These are phyloP conservation scores for Biston stratarius DNA, from an alignment of 2,888 invertebrate genomes.

Conservation along the genomic window DNA sequence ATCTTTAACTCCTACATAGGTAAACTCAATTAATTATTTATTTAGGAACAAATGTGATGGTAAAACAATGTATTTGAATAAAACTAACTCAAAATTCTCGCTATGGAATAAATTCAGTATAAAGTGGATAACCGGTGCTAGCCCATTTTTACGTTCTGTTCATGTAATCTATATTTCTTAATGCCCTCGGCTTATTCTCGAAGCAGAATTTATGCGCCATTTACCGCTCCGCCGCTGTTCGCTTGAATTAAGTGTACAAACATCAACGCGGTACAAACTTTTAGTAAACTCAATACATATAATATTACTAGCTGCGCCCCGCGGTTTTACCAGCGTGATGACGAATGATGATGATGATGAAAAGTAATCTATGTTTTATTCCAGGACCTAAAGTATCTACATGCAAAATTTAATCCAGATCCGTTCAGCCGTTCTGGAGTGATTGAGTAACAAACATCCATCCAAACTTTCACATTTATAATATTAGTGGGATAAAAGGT, in stretches of 20 bases:
- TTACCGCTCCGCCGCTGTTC: slow-evolving; percentile 69
- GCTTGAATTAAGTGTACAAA: slow-evolving; percentile 61
- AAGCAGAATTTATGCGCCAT: slow-evolving; percentile 79
- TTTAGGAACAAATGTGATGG: background rate
- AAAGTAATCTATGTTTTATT: too few species aligned
- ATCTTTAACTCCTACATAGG: too few species aligned
- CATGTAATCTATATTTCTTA: slow-evolving; percentile 77
- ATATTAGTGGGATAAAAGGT: too few species aligned
- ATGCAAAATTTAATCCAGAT: too few species aligned
- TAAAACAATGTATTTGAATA: background rate
- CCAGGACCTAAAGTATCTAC: too few species aligned
- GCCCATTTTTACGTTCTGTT: slow-evolving; percentile 64
- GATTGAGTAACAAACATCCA: too few species aligned
- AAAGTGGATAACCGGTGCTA: slow-evolving; percentile 51
- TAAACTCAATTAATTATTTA: too few species aligned
- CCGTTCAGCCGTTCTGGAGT: too few species aligned
- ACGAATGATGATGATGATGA: too few species aligned
- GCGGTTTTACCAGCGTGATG: too few species aligned
- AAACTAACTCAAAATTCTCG: slow-evolving; percentile 19
- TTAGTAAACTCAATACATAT: slow-evolving; percentile 58
- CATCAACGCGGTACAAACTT: slow-evolving; percentile 46
- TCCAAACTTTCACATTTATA: too few species aligned
- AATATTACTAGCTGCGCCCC: slow-evolving; percentile 54
- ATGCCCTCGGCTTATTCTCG: slow-evolving; percentile 72
- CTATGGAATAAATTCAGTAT: slow-evolving; percentile 47